phyloP scores from a whole-genome alignment of 2,797 vertebrate species.

The Coendou prehensilis region DNA sequence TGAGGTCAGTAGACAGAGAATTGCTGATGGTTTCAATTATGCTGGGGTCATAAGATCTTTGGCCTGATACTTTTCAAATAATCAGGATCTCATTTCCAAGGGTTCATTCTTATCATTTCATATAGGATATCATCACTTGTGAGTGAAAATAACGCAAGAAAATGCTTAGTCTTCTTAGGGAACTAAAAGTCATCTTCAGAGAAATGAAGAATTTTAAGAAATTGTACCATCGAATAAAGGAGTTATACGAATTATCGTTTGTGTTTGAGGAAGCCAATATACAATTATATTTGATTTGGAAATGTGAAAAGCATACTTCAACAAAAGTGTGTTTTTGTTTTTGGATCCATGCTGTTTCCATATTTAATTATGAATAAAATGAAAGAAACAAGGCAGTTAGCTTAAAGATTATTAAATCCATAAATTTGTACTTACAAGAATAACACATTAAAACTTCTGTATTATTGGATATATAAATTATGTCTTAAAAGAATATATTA shows the following conservation, averaged over 20 bases:
- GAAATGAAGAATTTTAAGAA: slow-evolving; percentile 50
- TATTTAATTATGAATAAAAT: neutral
- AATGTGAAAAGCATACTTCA: neutral
- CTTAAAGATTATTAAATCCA: neutral
- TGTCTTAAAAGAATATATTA: slow-evolving; percentile 28
- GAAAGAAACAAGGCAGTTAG: neutral
- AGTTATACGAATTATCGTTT: neutral
- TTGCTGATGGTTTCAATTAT: slow-evolving; percentile 67
- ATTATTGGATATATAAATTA: neutral
- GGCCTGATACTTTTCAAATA: slow-evolving; percentile 72
- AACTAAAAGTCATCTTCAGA: slow-evolving; percentile 19
- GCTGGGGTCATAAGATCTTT: slow-evolving; percentile 27
- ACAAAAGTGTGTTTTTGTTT: neutral
- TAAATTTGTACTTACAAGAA: slow-evolving; percentile 16
- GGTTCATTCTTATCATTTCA: slow-evolving; percentile 47
- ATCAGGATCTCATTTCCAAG: slow-evolving; percentile 64
- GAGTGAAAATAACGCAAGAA: slow-evolving; percentile 34
- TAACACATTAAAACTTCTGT: neutral
- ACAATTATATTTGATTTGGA: neutral
- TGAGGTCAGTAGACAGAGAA: neutral
- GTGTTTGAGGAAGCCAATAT: neutral
- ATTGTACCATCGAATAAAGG: neutral
- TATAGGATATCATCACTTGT: slow-evolving; percentile 60
- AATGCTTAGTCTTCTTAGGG: slow-evolving; percentile 7
- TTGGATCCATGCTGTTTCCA: neutral